These are phyloP conservation scores for Brienomyrus longianalis DNA, from an alignment of 2,113 vertebrate genomes.

Conservation along the genomic window DNA sequence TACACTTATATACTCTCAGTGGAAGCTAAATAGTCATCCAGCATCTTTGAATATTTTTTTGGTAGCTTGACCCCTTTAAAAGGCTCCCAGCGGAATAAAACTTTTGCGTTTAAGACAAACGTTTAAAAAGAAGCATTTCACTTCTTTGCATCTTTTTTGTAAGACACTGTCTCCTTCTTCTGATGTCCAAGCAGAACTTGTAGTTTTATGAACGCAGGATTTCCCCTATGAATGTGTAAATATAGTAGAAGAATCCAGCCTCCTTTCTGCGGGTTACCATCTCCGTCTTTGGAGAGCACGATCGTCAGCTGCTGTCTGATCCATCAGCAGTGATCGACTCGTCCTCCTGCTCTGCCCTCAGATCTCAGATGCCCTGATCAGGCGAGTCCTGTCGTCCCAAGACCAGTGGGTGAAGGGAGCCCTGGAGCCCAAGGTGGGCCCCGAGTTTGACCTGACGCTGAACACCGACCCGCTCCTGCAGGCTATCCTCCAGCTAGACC, in stretches of 20 bases:
- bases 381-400: slow-evolving; percentile 85
- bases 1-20: neutral
- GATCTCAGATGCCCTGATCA: slow-evolving; percentile 95
- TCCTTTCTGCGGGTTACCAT: neutral
- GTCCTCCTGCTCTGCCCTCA: slow-evolving; percentile 40
- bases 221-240: neutral
- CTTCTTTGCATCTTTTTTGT: neutral
- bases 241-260: neutral
- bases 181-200: neutral
- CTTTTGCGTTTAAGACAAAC: neutral
- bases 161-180: neutral
- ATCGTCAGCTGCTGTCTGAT: neutral
- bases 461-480: slow-evolving; percentile 85
- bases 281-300: neutral
- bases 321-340: neutral
- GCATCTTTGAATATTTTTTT: neutral
- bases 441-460: slow-evolving; percentile 87
- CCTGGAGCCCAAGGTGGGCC: slow-evolving; percentile 89
- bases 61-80: neutral
- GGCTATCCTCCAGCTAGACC: slow-evolving; percentile 90
- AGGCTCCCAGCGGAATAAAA: neutral
- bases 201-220: neutral
- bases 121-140: neutral
- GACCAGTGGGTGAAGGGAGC: slow-evolving; percentile 97
- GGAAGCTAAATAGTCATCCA: neutral